Conservation (phyloP, 2,113 vertebrate genomes). For the Scomber japonicus region DNA sequence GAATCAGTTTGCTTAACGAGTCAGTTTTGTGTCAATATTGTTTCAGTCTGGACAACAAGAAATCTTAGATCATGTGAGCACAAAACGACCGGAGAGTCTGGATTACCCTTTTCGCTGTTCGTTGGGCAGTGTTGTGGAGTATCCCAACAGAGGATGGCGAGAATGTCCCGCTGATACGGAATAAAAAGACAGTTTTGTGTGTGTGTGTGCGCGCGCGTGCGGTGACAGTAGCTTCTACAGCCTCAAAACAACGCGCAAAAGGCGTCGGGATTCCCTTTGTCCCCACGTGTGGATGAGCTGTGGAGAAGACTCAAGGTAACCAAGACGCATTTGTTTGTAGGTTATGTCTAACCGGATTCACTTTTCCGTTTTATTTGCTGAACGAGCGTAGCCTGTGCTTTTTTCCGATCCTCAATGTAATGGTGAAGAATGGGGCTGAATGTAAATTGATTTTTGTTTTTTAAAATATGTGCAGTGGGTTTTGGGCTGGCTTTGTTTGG, state of each 20-base stretch:
- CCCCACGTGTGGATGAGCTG: conserved; percentile 72
- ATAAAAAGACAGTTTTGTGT: neutral
- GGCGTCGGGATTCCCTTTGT: conserved; percentile 79
- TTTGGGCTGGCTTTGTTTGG: conserved; percentile 22
- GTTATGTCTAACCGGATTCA: neutral
- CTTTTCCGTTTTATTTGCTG: neutral
- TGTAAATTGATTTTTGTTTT: neutral
- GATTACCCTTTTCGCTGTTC: conserved; percentile 6
- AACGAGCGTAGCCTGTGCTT: neutral
- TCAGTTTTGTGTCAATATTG: neutral
- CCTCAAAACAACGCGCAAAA: conserved; percentile 19
- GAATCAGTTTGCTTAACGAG: neutral
- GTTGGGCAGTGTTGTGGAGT: conserved; percentile 13
- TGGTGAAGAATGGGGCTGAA: neutral
- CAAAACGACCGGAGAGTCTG: neutral
- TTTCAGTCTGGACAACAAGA: conserved; percentile 28
- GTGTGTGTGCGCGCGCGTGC: neutral
- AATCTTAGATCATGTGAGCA: conserved; percentile 26
- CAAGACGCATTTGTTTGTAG: neutral
- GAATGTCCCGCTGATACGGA: conserved; percentile 7
- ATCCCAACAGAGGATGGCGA: conserved; percentile 49
- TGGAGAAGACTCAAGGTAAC: conserved; percentile 53
- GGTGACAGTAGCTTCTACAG: conserved; percentile 27
- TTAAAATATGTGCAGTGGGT: neutral
- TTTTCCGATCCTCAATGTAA: fast-evolving